Base-by-base conservation (phyloP, 2,797 vertebrate genomes). In the Falco berigora region DNA sequence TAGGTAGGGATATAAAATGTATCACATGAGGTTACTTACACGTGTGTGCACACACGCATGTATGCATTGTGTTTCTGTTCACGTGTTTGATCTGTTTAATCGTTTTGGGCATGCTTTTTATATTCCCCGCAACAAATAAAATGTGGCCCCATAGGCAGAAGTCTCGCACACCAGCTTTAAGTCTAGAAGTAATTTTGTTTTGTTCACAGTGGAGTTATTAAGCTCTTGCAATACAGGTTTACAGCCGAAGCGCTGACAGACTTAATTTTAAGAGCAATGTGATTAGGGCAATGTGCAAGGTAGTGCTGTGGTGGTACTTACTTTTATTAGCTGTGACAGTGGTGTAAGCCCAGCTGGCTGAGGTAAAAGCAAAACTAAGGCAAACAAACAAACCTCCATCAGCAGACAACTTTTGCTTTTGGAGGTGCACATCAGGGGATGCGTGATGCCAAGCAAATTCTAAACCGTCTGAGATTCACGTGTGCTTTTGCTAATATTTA, bases 111-210 rank as follows among this genome's bases (percentile, higher is more conserved):
- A 23, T 0, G 0, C 5, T 71, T 1, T 79, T 86, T 87, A 14
- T 82, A 67, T 79, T 85, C 38, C 62, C 52, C 32, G 63, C 32
- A 53, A 71, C 19, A 81, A 62, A 86, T 71, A 92, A 69, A 73
- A 79, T 38, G 68, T 50, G 74, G 1, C 46, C 75, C 95, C 58
- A 95, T 96, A 96, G 95, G 95, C 97, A 97, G 96, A 88, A 96
- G 53, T 20, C 86, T 94, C 38, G 36, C 79, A 92, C 90, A 73
- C 94, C 23, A 78, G 90, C 40, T 96, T 95, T 77, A 92, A 95
- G 95, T 88, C 95, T 94, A 97, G 96, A 97, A 95, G 96, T 96
- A 95, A 97, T 97, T 98, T 97, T 96, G 96, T 96, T 97, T 97
- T 97, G 95, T 97, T 98, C 92, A 74, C 96, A 95, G 96, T 71